Conservation (phyloP, 2,113 vertebrate genomes). For the Pseudorasbora parva region DNA sequence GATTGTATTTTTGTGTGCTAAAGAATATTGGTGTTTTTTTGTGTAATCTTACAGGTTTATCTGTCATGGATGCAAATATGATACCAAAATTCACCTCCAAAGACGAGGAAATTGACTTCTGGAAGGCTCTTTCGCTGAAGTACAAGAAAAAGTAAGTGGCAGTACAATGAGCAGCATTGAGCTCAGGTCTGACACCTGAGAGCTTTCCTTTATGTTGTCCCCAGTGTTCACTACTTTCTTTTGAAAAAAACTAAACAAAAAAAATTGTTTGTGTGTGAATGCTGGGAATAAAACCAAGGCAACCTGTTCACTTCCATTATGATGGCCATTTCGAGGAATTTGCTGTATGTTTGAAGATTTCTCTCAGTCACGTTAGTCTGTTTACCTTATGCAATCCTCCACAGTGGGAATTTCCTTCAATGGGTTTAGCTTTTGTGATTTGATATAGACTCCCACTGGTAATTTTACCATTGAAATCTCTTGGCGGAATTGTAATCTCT, state of each 20-base stretch:
- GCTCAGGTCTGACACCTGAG: background rate
- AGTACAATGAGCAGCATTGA: background rate
- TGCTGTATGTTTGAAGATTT: background rate
- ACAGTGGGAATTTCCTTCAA: slow-evolving; percentile 1
- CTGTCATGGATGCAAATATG: slow-evolving; percentile 91
- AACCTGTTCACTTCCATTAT: background rate
- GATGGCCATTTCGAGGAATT: background rate
- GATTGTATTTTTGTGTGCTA: background rate
- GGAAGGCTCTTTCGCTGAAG: slow-evolving; percentile 91
- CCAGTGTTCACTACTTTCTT: background rate
- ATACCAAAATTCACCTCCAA: slow-evolving; percentile 92
- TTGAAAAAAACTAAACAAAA: background rate
- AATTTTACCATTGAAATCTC: slow-evolving; percentile 1
- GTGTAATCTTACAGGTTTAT: slow-evolving; percentile 73
- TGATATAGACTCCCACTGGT: background rate
- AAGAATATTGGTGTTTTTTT: background rate
- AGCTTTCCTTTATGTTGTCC: slow-evolving; percentile 15
- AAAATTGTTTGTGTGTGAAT: background rate
- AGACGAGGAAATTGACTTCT: slow-evolving; percentile 94
- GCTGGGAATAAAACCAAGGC: slow-evolving; percentile 11
- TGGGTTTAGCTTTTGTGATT: background rate
- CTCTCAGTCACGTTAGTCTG: background rate
- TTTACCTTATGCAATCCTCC: background rate
- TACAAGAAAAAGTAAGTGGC: slow-evolving; percentile 87
- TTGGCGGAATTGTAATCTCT: background rate